Conservation (phyloP, 2,113 vertebrate genomes). For the Gymnarchus niloticus region DNA sequence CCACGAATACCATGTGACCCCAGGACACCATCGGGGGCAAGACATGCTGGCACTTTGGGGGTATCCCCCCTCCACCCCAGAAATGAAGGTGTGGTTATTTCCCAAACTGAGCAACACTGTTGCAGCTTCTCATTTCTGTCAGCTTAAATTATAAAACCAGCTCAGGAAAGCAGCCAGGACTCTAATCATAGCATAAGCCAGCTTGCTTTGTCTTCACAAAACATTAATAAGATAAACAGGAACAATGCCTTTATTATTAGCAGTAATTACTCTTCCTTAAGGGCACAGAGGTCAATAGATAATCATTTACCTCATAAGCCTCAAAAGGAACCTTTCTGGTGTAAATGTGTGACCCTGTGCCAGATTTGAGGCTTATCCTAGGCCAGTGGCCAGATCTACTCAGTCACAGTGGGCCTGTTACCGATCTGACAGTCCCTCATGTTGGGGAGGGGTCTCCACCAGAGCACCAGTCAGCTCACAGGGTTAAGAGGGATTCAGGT, state of each 20-base stretch:
- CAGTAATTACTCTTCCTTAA: neutral
- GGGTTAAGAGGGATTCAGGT: neutral
- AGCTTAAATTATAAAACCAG: neutral
- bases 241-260: neutral
- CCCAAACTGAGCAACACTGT: neutral
- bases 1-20: neutral
- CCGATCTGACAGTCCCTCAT: too few species aligned
- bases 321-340: neutral
- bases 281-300: neutral
- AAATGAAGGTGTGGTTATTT: neutral
- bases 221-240: neutral
- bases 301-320: neutral
- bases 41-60: neutral
- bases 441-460: neutral
- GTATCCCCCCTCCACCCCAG: neutral
- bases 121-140: neutral
- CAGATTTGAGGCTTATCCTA: neutral
- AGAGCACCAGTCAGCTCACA: neutral
- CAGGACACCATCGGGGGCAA: neutral
- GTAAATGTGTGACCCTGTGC: neutral
- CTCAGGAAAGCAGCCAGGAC: neutral
- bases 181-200: neutral
- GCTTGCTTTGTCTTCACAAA: neutral
- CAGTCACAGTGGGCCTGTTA: neutral
- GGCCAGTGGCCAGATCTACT: neutral